Base-by-base conservation (phyloP, 2,888 invertebrate species). In the Aphodius sticticus region DNA sequence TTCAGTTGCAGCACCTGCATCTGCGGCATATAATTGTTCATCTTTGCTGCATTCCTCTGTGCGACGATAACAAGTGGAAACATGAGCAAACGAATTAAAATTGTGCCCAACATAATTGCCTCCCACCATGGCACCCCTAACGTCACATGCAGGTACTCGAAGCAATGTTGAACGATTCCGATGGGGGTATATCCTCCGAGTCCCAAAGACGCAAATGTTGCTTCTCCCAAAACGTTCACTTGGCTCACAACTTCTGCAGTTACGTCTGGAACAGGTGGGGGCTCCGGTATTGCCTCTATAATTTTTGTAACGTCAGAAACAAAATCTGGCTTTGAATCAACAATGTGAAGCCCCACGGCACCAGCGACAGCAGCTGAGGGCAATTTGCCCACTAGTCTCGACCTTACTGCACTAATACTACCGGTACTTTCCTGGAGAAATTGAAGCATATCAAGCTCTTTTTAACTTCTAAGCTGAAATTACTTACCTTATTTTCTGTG, bases 121-220 rank as follows among this genome's bases (percentile, higher is more conserved):
- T 92, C 93, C 97, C 98, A 99, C 99, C 99, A 99, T 0, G 99
- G 99, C 12, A 99, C 83, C 84, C 95, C 96, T 12, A 92, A 88
- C 0, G 91, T 89, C n/a, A 96, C 92, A 87, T 99, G 99, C 69
- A 98, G 84, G 85, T 91, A 94, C 89, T 99, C 98, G 84, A 99
- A 90, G 81, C 92, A 92, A 74, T 93, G 91, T 88, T 98, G 96
- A 14, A 97, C 91, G 6, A 96, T 87, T 0, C 98, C 98, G 0
- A 95, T 91, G 0, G 98, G 98, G 15, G 92, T 90, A 93, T 94
- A 96, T 36, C 96, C 94, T 1, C 96, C 97, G 16, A 98, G 91
- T 0, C 98, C 98, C 75, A 97, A 87, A 79, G 95, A 95, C 0
- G 92, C 92, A 85, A 98, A 93, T 0, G 96, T 92, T 0, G 95